Conservation (phyloP, 2,888 invertebrate genomes). For the Macrophya annulata region DNA sequence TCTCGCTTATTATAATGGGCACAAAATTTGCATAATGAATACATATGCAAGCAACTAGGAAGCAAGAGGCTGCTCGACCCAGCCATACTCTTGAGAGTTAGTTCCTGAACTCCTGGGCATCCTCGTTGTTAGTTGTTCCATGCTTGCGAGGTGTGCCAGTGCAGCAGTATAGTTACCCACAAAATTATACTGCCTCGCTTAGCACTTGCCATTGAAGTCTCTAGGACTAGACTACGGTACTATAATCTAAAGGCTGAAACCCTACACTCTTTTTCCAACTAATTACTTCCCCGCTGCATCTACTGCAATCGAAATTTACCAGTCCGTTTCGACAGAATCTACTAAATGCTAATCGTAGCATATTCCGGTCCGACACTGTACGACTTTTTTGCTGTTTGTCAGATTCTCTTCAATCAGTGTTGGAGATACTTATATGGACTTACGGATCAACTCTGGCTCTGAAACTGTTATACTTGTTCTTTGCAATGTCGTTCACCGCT, state of each 20-base stretch:
- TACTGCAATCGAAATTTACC: neutral
- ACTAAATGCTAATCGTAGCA: slow-evolving; percentile 30
- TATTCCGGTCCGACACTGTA: slow-evolving; percentile 18
- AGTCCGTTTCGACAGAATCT: neutral
- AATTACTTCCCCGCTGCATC: slow-evolving; percentile 6
- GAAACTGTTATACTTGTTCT: neutral
- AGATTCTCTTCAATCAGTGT: slow-evolving; percentile 31
- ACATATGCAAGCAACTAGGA: slow-evolving; percentile 74
- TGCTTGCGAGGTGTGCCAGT: slow-evolving; percentile 68
- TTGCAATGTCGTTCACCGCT: slow-evolving; percentile 27
- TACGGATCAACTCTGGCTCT: slow-evolving; percentile 24
- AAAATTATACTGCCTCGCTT: slow-evolving; percentile 32
- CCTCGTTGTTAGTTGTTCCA: slow-evolving; percentile 78
- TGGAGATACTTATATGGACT: slow-evolving; percentile 25
- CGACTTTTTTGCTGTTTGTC: slow-evolving; percentile 41
- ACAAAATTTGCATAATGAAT: slow-evolving; percentile 79
- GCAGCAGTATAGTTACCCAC: slow-evolving; percentile 29
- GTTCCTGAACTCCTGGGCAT: slow-evolving; percentile 71
- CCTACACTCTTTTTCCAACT: slow-evolving; percentile 5
- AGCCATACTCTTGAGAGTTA: slow-evolving; percentile 67
- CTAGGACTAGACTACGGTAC: neutral
- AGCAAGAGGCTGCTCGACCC: slow-evolving; percentile 68
- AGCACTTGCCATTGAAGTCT: slow-evolving; percentile 25
- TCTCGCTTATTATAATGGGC: slow-evolving; percentile 78
- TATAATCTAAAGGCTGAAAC: neutral